A percentile compares a stretch with the other conserved stretches of the same genome.
These are phyloP conservation scores for Cherax destructor DNA, from an alignment of 1,140 invertebrate species.

Conservation along the genomic window DNA sequence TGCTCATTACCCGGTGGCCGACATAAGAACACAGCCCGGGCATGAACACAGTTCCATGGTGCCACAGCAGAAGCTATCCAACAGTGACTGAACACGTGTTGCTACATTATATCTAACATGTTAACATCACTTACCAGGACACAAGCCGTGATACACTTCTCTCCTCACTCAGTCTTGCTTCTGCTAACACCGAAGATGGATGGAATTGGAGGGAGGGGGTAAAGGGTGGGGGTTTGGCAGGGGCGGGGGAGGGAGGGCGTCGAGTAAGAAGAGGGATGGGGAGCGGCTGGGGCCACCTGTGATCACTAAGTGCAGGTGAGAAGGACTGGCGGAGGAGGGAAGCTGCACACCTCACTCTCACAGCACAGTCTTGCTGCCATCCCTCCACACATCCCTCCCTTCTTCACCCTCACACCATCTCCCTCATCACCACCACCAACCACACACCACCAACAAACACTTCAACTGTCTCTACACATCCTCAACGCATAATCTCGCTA, in stretches of 20 bases:
- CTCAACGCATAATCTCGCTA: not conserved
- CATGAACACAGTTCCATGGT: too few species aligned
- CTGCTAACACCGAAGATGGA: not conserved
- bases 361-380: not conserved
- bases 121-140: not conserved
- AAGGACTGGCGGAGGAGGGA: slow-evolving; percentile 24
- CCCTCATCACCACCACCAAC: not conserved
- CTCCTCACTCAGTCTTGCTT: not conserved
- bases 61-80: too few species aligned
- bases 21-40: too few species aligned
- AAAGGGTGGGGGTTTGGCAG: not conserved
- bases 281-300: slow-evolving; percentile 13
- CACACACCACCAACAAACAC: not conserved
- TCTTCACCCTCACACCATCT: not conserved
- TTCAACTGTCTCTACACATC: not conserved
- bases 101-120: too few species aligned
- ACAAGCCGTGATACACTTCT: not conserved
- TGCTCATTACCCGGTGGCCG: too few species aligned
- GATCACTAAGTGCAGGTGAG: slow-evolving; percentile 34
- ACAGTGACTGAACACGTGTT: too few species aligned
- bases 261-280: not conserved
- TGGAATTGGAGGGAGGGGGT: not conserved
- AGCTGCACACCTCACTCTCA: slow-evolving; percentile 10
- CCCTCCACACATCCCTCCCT: not conserved
- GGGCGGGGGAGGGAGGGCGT: not conserved